Percentiles rank a stretch among this genome's conserved stretches.
Conservation (phyloP, 2,888 invertebrate genomes). For the Oligia fasciuncula region DNA sequence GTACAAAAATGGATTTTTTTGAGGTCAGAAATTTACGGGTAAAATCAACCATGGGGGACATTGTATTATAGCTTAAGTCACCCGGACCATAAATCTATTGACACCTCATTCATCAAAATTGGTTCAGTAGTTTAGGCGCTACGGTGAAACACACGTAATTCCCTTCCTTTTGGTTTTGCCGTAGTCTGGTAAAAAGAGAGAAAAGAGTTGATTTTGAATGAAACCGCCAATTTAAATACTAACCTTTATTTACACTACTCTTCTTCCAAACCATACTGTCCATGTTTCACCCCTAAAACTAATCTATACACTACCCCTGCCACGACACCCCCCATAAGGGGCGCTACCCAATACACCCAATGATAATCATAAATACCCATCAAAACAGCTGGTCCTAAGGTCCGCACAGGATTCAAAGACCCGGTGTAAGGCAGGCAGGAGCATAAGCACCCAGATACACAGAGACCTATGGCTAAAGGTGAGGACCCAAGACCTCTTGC, state of each 20-base stretch:
- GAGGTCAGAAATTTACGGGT: too few relatives aligned
- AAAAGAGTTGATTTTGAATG: not conserved
- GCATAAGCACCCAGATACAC: conserved; percentile 67
- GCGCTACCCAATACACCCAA: conserved; percentile 69
- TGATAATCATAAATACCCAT: conserved; percentile 64
- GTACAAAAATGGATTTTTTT: too few relatives aligned
- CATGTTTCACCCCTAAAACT: conserved; percentile 38
- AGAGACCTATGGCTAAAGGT: conserved; percentile 68
- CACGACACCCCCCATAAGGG: conserved; percentile 63
- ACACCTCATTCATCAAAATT: too few relatives aligned
- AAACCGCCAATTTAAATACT: not conserved
- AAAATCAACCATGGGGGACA: too few relatives aligned
- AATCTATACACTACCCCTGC: conserved; percentile 68
- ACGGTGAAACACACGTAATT: too few relatives aligned
- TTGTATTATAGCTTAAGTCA: too few relatives aligned
- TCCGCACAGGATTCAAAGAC: conserved; percentile 67
- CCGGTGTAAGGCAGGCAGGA: conserved; percentile 65
- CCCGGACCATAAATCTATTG: too few relatives aligned
- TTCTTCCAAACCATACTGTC: not conserved
- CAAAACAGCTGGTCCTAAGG: conserved; percentile 66
- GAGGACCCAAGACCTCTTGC: conserved; percentile 68
- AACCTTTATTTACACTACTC: not conserved
- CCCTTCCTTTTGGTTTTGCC: too few relatives aligned
- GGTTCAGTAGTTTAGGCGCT: too few relatives aligned
- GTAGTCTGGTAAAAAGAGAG: not conserved